phyloP scores from a whole-genome alignment of 2,888 invertebrate genomes.

The Erebia aethiops region DNA sequence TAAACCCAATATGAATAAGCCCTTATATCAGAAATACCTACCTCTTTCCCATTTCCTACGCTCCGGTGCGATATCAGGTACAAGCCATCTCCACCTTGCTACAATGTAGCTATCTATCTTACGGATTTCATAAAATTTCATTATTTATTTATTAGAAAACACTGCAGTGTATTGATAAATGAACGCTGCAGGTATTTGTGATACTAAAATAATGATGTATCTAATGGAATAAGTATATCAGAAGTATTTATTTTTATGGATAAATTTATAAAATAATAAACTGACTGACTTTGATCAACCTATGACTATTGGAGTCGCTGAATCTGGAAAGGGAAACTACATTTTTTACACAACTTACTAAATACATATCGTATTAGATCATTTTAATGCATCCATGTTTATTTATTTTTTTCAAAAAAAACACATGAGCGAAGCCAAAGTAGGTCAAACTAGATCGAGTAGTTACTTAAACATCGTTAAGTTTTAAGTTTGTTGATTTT shows the following conservation, averaged over 20 bases:
- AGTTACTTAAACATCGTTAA: too few species aligned
- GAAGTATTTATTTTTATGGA: too few species aligned
- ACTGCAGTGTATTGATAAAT: constrained; percentile 4
- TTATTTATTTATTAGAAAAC: constrained; percentile 17
- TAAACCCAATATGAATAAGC: not conserved
- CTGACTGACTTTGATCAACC: too few species aligned
- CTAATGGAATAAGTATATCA: not conserved
- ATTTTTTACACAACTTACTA: too few species aligned
- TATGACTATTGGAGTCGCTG: too few species aligned
- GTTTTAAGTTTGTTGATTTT: too few species aligned
- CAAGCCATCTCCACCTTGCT: constrained; percentile 20
- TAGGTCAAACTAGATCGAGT: too few species aligned
- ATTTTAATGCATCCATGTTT: too few species aligned
- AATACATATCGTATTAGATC: too few species aligned
- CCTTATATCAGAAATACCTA: constrained; percentile 7
- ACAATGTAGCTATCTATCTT: constrained; percentile 25
- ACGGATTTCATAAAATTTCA: constrained; percentile 17
- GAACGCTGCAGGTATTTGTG: not conserved
- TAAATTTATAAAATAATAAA: not conserved
- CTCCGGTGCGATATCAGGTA: constrained; percentile 18
- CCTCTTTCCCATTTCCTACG: constrained; percentile 6
- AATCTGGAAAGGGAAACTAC: too few species aligned
- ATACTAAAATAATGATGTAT: not conserved
- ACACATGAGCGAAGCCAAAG: too few species aligned
- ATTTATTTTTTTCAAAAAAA: too few species aligned